Evolutionary conservation across 2,888 invertebrate genomes (phyloP).

Genomic region (Protonemura montana): DNA sequence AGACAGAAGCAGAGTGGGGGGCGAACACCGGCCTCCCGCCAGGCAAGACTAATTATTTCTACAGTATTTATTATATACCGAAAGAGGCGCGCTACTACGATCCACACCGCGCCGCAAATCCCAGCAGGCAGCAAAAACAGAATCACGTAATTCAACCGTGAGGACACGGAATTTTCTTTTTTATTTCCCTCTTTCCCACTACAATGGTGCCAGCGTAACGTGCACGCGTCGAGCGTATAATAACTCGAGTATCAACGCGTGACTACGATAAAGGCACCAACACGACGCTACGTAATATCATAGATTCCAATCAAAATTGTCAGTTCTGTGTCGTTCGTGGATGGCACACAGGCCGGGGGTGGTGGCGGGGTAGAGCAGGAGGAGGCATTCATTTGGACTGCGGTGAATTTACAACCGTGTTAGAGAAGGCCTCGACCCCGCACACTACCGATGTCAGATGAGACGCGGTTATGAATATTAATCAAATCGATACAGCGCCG

Average conservation of each 20-base stretch:
- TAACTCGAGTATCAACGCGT: not conserved
- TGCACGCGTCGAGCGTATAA: not conserved
- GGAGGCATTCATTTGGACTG: not conserved
- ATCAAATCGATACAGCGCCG: not conserved
- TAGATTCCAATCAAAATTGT: not conserved
- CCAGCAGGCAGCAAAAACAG: not conserved
- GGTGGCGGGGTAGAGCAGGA: not conserved
- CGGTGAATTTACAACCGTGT: not conserved
- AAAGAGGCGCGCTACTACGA: not conserved
- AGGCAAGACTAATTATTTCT: not conserved
- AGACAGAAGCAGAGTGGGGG: not conserved
- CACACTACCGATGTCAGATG: not conserved
- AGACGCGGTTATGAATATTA: slow-evolving; percentile 7
- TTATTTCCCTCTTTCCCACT: not conserved
- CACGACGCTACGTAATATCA: not conserved
- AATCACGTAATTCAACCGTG: not conserved
- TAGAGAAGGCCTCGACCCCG: not conserved
- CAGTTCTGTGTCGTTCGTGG: not conserved
- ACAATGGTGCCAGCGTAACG: not conserved
- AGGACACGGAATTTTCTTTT: not conserved
- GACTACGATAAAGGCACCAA: not conserved
- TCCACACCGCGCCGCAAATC: not conserved
- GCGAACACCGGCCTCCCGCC: not conserved
- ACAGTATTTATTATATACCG: not conserved
- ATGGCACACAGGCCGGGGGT: not conserved